phyloP scores from a whole-genome alignment of 1,140 invertebrate genomes.

The Goniozus legneri region DNA sequence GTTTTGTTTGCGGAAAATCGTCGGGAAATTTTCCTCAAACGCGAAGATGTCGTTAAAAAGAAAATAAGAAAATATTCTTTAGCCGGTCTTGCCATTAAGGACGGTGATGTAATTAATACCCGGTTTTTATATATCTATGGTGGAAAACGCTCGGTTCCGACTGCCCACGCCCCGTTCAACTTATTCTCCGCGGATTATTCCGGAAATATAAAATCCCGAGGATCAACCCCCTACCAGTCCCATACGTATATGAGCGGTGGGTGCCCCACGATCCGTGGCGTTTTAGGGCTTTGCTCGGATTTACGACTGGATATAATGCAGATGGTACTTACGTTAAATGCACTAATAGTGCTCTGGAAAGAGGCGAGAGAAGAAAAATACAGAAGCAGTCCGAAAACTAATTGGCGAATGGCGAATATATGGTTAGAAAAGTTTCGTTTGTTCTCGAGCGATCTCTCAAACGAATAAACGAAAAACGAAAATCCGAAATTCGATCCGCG shows the following conservation, averaged over 20 bases:
- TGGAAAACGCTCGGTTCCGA: too few species aligned
- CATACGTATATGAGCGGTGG: constrained; percentile 9
- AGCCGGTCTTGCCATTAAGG: too few species aligned
- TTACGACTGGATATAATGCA: constrained; percentile 41
- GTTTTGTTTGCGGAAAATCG: too few species aligned
- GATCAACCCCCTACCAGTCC: constrained; percentile 16
- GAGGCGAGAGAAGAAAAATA: constrained; percentile 7
- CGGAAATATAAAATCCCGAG: constrained; percentile 25
- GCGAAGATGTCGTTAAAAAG: too few species aligned
- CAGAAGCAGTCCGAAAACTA: constrained; percentile 10
- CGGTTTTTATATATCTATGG: too few species aligned
- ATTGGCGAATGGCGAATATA: constrained; percentile 10
- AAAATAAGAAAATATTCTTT: too few species aligned
- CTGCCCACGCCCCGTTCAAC: too few species aligned
- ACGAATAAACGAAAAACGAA: background rate
- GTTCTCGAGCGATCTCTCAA: background rate
- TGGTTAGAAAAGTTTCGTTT: too few species aligned
- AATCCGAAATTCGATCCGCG: too few species aligned
- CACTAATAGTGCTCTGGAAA: constrained; percentile 22
- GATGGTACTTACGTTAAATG: constrained; percentile 40
- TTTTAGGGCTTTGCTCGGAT: constrained; percentile 30
- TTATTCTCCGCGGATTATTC: background rate
- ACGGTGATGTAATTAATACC: too few species aligned
- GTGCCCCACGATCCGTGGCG: too few species aligned
- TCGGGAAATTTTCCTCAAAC: too few species aligned